phyloP scores from a whole-genome alignment of 2,113 vertebrate species.

The Saguinus midas region DNA sequence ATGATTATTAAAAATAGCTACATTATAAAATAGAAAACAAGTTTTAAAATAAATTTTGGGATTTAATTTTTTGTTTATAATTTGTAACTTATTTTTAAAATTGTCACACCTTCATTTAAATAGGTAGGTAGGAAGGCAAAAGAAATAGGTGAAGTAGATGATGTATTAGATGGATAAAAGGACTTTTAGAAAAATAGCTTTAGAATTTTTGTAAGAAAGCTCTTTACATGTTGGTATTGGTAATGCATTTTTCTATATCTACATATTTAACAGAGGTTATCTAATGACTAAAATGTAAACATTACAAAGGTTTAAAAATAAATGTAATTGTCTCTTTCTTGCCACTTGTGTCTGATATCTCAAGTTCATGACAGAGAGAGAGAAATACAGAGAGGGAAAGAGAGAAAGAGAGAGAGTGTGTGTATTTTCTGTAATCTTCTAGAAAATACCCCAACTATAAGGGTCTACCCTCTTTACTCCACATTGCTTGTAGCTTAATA shows the following conservation, averaged over 20 bases:
- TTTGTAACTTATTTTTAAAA: neutral
- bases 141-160: neutral
- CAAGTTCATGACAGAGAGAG: neutral
- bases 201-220: neutral
- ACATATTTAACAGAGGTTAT: neutral
- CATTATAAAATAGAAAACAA: neutral
- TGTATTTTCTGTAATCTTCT: neutral
- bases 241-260: neutral
- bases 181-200: neutral
- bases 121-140: neutral
- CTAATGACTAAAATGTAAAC: neutral
- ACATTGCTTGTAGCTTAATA: neutral
- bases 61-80: neutral
- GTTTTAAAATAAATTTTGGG: neutral
- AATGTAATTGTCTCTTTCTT: neutral
- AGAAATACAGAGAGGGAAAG: too few species aligned
- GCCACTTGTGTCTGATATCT: neutral
- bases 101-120: neutral
- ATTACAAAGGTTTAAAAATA: neutral
- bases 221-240: neutral
- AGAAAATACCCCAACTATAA: neutral
- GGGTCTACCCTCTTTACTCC: neutral
- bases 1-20: neutral
- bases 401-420: too few species aligned
- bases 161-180: neutral